Evolutionary conservation across 1,140 invertebrate species (phyloP).

Genomic region (Metaphire vulgaris): DNA sequence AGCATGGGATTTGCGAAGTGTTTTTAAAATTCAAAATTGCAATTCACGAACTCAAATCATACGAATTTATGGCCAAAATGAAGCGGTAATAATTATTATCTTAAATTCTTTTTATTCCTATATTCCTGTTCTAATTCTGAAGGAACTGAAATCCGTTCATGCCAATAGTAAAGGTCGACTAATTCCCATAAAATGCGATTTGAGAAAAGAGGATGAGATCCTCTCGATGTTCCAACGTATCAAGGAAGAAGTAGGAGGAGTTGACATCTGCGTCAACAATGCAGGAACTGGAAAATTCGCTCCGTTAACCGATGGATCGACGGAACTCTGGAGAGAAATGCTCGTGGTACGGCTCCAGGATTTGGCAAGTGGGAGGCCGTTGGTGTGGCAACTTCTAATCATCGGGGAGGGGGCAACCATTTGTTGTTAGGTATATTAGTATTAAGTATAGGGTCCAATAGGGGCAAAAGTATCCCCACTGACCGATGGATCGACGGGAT

Average conservation of each 20-base stretch:
- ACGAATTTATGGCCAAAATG: no score
- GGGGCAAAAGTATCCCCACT: no score
- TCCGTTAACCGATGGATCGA: slow-evolving; percentile 46
- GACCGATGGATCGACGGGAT: slow-evolving; percentile 49
- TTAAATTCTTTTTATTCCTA: no score
- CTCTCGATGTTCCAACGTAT: slow-evolving; percentile 61
- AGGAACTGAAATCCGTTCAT: neutral
- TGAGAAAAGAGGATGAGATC: slow-evolving; percentile 63
- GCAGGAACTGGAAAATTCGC: slow-evolving; percentile 58
- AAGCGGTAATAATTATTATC: no score
- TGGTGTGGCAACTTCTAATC: no score
- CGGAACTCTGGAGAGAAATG: slow-evolving; percentile 54
- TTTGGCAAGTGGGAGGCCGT: no score
- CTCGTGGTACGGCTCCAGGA: slow-evolving; percentile 59
- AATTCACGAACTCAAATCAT: no score
- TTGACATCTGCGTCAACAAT: slow-evolving; percentile 69
- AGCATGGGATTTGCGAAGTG: no score
- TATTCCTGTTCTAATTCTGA: neutral
- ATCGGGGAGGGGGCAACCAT: no score
- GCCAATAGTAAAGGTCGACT: slow-evolving; percentile 13
- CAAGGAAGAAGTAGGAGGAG: slow-evolving; percentile 58
- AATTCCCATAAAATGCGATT: slow-evolving; percentile 58
- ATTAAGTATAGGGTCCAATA: no score
- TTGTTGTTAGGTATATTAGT: no score
- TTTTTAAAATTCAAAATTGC: no score